Evolutionary conservation across 2,888 invertebrate genomes (phyloP), one percentile per base, ranked within the genome.

Genomic region (Drosophila vallismaia): DNA sequence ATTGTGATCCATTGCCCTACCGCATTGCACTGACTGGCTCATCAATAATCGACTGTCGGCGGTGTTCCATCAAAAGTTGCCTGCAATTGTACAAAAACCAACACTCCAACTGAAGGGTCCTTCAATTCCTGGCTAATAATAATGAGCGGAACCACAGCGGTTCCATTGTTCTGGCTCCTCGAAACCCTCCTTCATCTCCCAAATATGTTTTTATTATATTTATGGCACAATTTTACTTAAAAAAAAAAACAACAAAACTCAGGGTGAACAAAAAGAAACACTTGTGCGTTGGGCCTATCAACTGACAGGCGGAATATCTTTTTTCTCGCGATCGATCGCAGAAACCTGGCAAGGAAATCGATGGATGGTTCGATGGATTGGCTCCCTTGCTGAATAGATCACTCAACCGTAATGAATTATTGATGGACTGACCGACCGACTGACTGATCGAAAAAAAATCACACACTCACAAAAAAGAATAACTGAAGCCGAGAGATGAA

Each of bases 41-140:
- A 88, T 89, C 86, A 89, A 88, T 88, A 86, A 80, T 76, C 76
- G 33, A 52, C 85, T 77, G 86, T 36, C 86, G 89, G 90, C 89
- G 80, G 88, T 84, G 88, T 89, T 90, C 89, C 89, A 90, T 90
- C 90, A 89, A 81, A 62, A 86, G 64, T 52, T 42, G 51, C 71
- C 36, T 33, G 38, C 10, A 40, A 45, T 66, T 68, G 86, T 74
- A 80, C 86, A 86, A 82, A 82, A 86, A 68, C 73, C 66, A 82
- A 81, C 81, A 86, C 86, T 75, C 84, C 74, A 50, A 45, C 73
- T 86, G 81, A 82, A 86, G 84, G 81, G 81, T 81, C 75, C 78
- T 66, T 86, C 84, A 76, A 70, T 71, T 55, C 19, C 9, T 42
- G 52, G 73, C 73, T 59, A 72, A 72, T 72, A 72, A 71, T 57